These are phyloP conservation scores for Brevimyrus niger DNA, from an alignment of 2,113 vertebrate species.

Conservation along the genomic window DNA sequence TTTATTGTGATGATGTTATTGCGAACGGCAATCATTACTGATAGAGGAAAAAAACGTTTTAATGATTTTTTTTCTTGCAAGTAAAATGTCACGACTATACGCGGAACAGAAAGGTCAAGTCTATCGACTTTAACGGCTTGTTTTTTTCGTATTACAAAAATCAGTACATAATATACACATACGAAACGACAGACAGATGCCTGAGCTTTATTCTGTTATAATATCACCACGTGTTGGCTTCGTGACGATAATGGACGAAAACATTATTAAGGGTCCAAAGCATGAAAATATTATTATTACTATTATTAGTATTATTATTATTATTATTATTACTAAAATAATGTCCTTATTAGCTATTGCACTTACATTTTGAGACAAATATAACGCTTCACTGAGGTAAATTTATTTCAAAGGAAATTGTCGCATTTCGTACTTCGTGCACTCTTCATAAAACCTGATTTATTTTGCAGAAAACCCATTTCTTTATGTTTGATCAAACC, in stretches of 20 bases:
- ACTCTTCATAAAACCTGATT: background rate
- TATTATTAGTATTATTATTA: background rate
- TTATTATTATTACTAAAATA: background rate
- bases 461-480: background rate
- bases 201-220: background rate
- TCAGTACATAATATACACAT: background rate
- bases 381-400: background rate
- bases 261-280: too few species aligned
- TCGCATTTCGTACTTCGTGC: background rate
- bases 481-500: background rate
- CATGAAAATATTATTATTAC: background rate
- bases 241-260: background rate
- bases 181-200: background rate
- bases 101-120: background rate
- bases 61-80: background rate
- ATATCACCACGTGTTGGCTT: background rate
- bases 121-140: background rate
- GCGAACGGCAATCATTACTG: background rate
- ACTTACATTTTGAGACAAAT: background rate
- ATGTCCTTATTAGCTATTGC: background rate
- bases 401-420: background rate
- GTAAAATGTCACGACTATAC: background rate
- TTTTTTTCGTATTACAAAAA: background rate
- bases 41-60: background rate
- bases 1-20: constrained; percentile 2